Evolutionary conservation across 2,113 vertebrate species (phyloP).

Genomic region (Ginglymostoma cirratum): DNA sequence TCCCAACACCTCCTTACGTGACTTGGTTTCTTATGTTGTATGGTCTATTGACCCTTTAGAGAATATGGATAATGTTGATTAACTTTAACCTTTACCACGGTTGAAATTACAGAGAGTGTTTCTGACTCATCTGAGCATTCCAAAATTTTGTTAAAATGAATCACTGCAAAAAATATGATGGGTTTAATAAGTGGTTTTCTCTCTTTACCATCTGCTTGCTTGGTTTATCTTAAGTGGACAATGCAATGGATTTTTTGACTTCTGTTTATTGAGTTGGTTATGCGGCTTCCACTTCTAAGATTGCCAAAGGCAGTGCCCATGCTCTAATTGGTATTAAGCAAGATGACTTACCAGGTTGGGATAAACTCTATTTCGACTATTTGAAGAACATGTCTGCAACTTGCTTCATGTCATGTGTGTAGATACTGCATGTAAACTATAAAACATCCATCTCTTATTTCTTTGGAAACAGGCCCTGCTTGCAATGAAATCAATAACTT

Average conservation of each 20-base stretch:
- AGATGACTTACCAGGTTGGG: slow-evolving; percentile 72
- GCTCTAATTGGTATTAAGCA: slow-evolving; percentile 63
- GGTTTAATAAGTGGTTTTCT: neutral
- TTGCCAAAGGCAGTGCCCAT: slow-evolving; percentile 54
- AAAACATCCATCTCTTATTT: neutral
- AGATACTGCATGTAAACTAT: neutral
- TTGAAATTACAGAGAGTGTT: neutral
- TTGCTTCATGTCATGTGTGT: neutral
- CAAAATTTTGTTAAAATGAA: neutral
- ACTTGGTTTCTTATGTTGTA: neutral
- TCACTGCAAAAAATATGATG: neutral
- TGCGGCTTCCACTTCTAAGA: neutral
- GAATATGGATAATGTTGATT: neutral
- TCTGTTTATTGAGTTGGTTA: neutral
- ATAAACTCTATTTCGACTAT: neutral
- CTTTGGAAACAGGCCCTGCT: neutral
- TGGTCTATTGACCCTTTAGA: neutral
- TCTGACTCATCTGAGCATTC: neutral
- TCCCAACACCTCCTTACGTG: too few species aligned
- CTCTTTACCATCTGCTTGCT: neutral
- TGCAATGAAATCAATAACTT: neutral
- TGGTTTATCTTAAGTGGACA: neutral
- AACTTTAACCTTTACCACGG: neutral
- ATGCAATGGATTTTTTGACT: neutral
- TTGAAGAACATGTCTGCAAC: neutral